Evolutionary conservation across 2,797 vertebrate species (phyloP), one percentile per base, ranked within the genome.

Genomic region (Gorsachius magnificus): DNA sequence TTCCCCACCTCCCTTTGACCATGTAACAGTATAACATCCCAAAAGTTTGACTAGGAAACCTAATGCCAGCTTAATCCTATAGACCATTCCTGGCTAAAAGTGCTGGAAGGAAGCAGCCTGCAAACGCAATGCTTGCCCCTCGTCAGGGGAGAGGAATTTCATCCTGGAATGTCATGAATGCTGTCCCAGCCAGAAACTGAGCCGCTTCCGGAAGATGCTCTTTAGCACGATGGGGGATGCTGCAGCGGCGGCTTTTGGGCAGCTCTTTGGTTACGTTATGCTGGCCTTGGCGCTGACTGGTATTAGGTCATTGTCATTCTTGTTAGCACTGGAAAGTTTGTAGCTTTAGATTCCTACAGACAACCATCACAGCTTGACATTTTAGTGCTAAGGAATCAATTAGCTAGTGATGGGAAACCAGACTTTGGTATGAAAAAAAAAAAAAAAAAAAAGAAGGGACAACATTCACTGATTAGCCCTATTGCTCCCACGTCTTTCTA

Each of bases 61-160:
- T 24, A 71, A 45, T 20, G 45, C 43, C 43, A 72, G 21, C 56
- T 71, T 41, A n/a, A 60, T 86, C 63, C 65, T 36, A 16, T 5
- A 53, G 87, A 58, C 35, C 31, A 2, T 36, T 83, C 91, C 88
- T 83, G 22, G 16, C 18, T 35, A 19, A 75, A 84, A 93, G 74
- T 50, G 64, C 79, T 94, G 92, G 81, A 87, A 94, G 86, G 85
- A 83, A 87, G 77, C 83, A 93, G 81, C 57, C 56, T 74, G 78
- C 56, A 54, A 41, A 48, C 16, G 53, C 66, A 85, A 58, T 26
- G 35, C 83, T 60, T 21, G 21, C n/a, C 83, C 77, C 79, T 94
- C 35, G 20, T 69, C 88, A 38, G 46, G 83, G 65, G 69, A 94
- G 82, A 93, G 94, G 90, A 93, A 72, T 90, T 84, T 64, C 71